phyloP scores from a whole-genome alignment of 1,140 invertebrate genomes.

The Chrysoperla carnea region DNA sequence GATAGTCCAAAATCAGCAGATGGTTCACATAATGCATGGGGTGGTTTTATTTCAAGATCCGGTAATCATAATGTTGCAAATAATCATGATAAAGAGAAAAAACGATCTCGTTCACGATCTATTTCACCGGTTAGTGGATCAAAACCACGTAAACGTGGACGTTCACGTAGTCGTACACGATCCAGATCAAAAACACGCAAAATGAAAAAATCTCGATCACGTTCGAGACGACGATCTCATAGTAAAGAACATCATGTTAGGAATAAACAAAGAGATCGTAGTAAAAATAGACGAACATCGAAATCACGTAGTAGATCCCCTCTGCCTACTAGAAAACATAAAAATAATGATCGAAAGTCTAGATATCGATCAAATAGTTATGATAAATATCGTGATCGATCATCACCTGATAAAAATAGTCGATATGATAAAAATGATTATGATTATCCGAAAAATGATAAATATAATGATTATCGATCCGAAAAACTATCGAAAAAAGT shows the following conservation, averaged over 20 bases:
- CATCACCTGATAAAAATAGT: slow-evolving; percentile 8
- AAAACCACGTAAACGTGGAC: slow-evolving; percentile 25
- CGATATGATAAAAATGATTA: neutral
- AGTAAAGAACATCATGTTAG: neutral
- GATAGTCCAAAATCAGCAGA: slow-evolving; percentile 24
- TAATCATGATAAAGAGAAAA: neutral
- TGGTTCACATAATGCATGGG: slow-evolving; percentile 41
- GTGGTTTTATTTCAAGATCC: slow-evolving; percentile 35
- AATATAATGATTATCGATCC: slow-evolving; percentile 6
- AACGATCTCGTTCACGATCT: slow-evolving; percentile 24
- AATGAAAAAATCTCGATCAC: slow-evolving; percentile 20
- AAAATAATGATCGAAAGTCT: slow-evolving; percentile 10
- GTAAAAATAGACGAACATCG: neutral
- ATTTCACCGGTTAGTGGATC: slow-evolving; percentile 15
- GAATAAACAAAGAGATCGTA: neutral
- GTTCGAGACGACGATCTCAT: slow-evolving; percentile 16
- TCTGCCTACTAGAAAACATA: slow-evolving; percentile 8
- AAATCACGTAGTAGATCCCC: slow-evolving; percentile 18
- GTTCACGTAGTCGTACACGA: slow-evolving; percentile 16
- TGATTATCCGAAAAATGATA: slow-evolving; percentile 5
- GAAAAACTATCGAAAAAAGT: too few relatives aligned
- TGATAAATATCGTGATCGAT: slow-evolving; percentile 9
- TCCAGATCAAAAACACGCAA: neutral
- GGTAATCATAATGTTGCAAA: neutral
- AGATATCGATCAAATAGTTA: slow-evolving; percentile 12